A percentile compares a stretch with the other conserved stretches of the same genome.
Evolutionary conservation across 1,140 invertebrate genomes (phyloP).

Genomic region (Caenorhabditis remanei): DNA sequence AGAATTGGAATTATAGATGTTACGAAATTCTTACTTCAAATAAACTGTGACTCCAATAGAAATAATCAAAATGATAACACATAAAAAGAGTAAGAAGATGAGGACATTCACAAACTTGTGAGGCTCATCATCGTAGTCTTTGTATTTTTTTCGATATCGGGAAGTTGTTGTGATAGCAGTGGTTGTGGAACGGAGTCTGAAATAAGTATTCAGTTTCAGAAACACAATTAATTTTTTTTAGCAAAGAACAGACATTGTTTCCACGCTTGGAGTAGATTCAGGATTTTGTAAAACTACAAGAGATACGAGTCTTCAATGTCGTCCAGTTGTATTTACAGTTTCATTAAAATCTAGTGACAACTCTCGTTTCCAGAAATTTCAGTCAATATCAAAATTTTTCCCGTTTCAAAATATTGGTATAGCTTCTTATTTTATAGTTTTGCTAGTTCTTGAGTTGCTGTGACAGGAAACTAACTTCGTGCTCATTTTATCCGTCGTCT

Average conservation of each 20-base stretch:
- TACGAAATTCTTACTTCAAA: constrained; percentile 11
- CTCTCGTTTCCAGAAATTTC: too few species aligned
- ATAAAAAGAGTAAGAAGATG: constrained; percentile 34
- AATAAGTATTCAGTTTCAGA: background rate
- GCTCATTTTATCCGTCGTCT: background rate
- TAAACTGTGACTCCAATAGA: constrained; percentile 39
- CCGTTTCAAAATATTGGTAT: too few species aligned
- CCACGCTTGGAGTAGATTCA: background rate
- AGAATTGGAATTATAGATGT: background rate
- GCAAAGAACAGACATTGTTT: background rate
- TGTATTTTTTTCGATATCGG: constrained; percentile 42
- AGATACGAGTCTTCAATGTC: too few species aligned
- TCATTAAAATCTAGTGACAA: too few species aligned
- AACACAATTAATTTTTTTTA: too few species aligned
- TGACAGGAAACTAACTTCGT: background rate
- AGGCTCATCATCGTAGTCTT: constrained; percentile 20
- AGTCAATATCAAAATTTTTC: too few species aligned
- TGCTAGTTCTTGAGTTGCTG: too few species aligned
- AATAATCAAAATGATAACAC: constrained; percentile 39
- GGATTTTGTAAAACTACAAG: too few species aligned
- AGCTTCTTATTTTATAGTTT: too few species aligned
- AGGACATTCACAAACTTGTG: constrained; percentile 43
- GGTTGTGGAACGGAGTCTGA: background rate
- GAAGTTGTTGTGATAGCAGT: background rate
- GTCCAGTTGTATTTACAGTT: too few species aligned